These are phyloP conservation scores for Clivina fossor DNA, from an alignment of 2,888 invertebrate species.

Conservation along the genomic window DNA sequence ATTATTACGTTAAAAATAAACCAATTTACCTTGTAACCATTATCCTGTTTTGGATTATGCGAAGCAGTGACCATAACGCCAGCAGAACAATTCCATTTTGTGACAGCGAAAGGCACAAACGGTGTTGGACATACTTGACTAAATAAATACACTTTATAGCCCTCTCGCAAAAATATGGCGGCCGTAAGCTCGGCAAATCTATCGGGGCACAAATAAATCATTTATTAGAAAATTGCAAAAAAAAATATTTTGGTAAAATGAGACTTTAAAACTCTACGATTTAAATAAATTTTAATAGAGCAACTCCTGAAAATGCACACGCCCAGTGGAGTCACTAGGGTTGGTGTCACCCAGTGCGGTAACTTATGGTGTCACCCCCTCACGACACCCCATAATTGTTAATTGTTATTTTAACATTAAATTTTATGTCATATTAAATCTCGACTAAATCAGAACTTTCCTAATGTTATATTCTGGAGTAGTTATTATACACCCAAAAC, in stretches of 20 bases:
- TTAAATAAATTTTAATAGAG: too few relatives aligned
- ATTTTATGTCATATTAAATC: too few relatives aligned
- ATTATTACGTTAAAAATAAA: background rate
- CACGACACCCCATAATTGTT: too few relatives aligned
- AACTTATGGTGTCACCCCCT: too few relatives aligned
- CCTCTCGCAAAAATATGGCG: slow-evolving; percentile 74
- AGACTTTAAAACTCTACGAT: background rate
- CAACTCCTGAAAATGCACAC: too few relatives aligned
- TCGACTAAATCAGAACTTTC: too few relatives aligned
- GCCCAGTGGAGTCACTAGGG: too few relatives aligned
- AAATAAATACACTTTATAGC: slow-evolving; percentile 80
- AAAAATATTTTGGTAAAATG: background rate
- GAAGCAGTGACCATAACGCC: slow-evolving; percentile 99
- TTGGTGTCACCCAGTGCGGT: too few relatives aligned
- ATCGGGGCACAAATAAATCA: slow-evolving; percentile 21
- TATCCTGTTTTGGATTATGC: slow-evolving; percentile 95
- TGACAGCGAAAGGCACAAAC: slow-evolving; percentile 85
- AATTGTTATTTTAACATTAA: too few relatives aligned
- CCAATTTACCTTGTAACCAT: slow-evolving; percentile 80
- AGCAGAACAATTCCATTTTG: slow-evolving; percentile 71
- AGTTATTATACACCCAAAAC: too few relatives aligned
- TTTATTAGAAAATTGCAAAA: slow-evolving; percentile 11
- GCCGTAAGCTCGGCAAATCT: slow-evolving; percentile 90
- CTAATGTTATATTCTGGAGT: too few relatives aligned
- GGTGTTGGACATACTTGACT: slow-evolving; percentile 86